Base-by-base conservation (phyloP, 2,888 invertebrate species). In the Phytoseiulus persimilis region DNA sequence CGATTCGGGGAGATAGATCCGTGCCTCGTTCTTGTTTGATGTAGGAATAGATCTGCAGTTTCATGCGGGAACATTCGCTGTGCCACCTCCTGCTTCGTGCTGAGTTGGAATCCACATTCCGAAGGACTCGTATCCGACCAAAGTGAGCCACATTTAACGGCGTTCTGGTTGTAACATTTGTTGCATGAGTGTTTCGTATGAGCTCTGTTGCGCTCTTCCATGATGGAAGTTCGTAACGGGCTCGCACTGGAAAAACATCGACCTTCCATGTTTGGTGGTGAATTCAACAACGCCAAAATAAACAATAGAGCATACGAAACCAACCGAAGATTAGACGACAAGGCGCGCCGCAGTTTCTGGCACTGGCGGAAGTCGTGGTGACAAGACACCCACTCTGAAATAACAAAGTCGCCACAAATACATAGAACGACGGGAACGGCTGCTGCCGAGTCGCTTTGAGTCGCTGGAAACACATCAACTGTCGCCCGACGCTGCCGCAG, bases 361-460 rank as follows among this genome's bases (percentile, higher is more conserved):
- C 28, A 2, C 1, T 65, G 65, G 65, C 65, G 65, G 65, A 65
- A 65, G 65, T 18, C 11, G 65, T 65, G 65, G 65, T 28, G 65
- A 65, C 65, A 65, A 65, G 65, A 65, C 65, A 65, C 65, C 65
- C 65, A 65, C 65, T 65, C 65, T 65, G 65, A 65, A 65, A 65
- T 28, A 65, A 65, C 65, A 65, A 65, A 65, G 65, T 65, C 65
- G 65, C 65, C 28, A 65, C 65, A 23, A 65, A 14, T 65, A 65
- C 65, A 65, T 65, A 3, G 65, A 28, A 65, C 14, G 65, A 18
- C 65, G 46, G 46, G 46, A 11, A 14, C 46, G 5, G 65, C 18
- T 65, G 65, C 65, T 65, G 65, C 65, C 65, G 65, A 65, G 1
- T 65, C 23, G 65, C 65, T 65, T 23, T 65, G 9, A 65, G 65